These are phyloP conservation scores for Lagorchestes hirsutus DNA, from an alignment of 2,797 vertebrate genomes.

Conservation along the genomic window DNA sequence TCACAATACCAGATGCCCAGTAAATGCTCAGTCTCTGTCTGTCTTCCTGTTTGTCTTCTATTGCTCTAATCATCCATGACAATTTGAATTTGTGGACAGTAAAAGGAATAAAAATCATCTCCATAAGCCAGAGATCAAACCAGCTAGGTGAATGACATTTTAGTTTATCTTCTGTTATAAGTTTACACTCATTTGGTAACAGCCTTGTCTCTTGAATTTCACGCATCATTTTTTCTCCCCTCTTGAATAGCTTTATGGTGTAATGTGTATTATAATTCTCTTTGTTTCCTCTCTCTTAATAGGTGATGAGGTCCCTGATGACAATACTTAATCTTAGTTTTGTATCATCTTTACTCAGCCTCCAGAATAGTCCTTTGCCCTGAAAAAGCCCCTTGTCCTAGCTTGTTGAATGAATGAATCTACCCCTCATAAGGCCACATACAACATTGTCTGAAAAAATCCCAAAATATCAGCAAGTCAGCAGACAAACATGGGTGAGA, in stretches of 20 bases:
- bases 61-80: not conserved
- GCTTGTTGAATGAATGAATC: not conserved
- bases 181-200: not conserved
- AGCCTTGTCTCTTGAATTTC: not conserved
- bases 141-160: not conserved
- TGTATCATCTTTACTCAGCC: not conserved
- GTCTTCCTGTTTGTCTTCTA: not conserved
- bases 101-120: not conserved
- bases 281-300: not conserved
- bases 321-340: not conserved
- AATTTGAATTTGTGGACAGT: not conserved
- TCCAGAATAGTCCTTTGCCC: not conserved
- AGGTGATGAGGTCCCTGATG: not conserved
- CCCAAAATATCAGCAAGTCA: not conserved
- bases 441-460: not conserved
- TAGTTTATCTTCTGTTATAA: not conserved
- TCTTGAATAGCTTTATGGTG: not conserved
- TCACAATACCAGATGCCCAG: not conserved
- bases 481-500: no score
- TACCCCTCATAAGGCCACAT: not conserved
- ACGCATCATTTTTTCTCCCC: not conserved
- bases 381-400: not conserved
- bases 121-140: not conserved
- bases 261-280: not conserved
- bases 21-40: not conserved